Base-by-base conservation (phyloP, 1,140 invertebrate species). In the Drosophila nebulosa region DNA sequence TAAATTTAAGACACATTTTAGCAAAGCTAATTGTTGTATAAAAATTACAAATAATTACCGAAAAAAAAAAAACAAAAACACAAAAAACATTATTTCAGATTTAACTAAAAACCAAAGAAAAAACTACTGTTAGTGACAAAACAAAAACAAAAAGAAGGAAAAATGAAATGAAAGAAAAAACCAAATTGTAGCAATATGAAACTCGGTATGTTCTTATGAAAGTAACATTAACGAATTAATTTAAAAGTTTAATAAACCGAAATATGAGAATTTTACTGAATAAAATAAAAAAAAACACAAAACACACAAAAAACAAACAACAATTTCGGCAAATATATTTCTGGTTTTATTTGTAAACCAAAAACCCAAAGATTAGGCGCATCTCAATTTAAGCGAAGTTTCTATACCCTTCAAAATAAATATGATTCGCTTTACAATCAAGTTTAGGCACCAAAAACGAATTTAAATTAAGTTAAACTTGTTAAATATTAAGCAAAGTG, bases 151-250 rank as follows among this genome's bases (percentile, higher is more conserved):
- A 56, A 22, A 26, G 61, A 36, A 57, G 42, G n/a, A n/a, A 42
- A 46, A 72, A 51, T 51, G 16, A 57, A 64, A 30, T 30, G 27
- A 68, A 70, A 21, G 42, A 68, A 56, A 68, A 56, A 64, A 65
- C 58, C 69, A 75, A 78, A 81, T 74, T 76, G 78, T 86, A 86
- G 81, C 83, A 86, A 78, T 81, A 86, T 86, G 70, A 84, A 85
- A 88, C 83, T 86, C 81, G 81, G 79, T 86, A 86, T 86, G 83
- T 86, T 86, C 81, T 86, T 86, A 86, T 86, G 81, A 86, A 86
- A 88, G 81, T 86, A 86, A 86, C 81, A 86, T 86, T 86, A 88
- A 86, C 81, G 81, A 86, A 86, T 85, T 86, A 86, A 85, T 80
- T 85, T 85, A 85, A 46, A 85, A 85, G 78, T 85, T 81, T 79